phyloP scores from a whole-genome alignment of 2,888 invertebrate species.

The Shargacucullia verbasci region DNA sequence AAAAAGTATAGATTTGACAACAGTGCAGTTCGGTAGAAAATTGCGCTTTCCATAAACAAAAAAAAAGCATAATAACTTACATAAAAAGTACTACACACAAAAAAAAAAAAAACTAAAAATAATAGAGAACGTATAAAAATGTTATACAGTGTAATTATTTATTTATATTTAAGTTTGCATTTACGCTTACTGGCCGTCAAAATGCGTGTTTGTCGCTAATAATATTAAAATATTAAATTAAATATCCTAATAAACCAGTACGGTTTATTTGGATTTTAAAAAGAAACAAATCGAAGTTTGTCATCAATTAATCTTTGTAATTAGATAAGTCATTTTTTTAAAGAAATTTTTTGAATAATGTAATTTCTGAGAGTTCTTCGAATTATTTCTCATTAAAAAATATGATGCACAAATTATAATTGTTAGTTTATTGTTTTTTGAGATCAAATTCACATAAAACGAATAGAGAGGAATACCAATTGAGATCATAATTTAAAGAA shows the following conservation, averaged over 20 bases:
- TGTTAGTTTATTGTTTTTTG: constrained; percentile 55
- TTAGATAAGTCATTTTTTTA: no score
- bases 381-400: constrained; percentile 33
- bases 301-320: no score
- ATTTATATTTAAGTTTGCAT: constrained; percentile 58
- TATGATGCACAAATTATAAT: constrained; percentile 17
- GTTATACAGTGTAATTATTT: constrained; percentile 23
- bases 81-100: neutral
- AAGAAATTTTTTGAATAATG: no score
- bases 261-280: constrained; percentile 32
- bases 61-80: no score
- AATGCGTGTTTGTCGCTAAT: constrained; percentile 65
- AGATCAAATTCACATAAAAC: constrained; percentile 68
- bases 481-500: constrained; percentile 73
- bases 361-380: neutral
- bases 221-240: constrained; percentile 21
- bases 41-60: no score
- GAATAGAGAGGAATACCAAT: constrained; percentile 71
- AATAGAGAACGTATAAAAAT: constrained; percentile 48
- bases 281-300: constrained; percentile 37
- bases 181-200: constrained; percentile 77
- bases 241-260: no score
- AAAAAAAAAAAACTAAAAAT: constrained; percentile 13
- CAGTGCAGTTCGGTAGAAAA: no score
- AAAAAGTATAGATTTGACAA: no score